Evolutionary conservation across 2,797 vertebrate genomes (phyloP), one percentile per base, ranked within the genome.

Genomic region (Spinus olivaceus): DNA sequence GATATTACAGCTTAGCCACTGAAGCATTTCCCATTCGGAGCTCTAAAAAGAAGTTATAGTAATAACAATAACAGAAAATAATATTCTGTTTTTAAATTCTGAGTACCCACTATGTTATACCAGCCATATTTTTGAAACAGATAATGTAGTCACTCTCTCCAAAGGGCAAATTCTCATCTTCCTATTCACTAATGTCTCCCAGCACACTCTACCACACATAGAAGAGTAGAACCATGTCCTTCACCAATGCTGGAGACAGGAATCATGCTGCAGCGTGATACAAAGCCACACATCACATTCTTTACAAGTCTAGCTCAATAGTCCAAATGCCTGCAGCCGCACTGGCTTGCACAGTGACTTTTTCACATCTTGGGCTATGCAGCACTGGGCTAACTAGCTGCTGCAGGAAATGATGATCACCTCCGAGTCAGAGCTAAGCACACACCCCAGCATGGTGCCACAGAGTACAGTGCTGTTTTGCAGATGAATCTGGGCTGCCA

Each of bases 371-470:
- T 53, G 14, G 30, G 60, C 64, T 90, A 27, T 5, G 1, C 23
- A 2, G 81, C 61, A 63, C 54, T 67, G 67, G 25, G 47, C 35
- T 87, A 81, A 88, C 30, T 23, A 80, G 86, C n/a, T 82, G 37
- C 78, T 82, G 50, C 81, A 92, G 94, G 95, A 97, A 96, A 92
- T 50, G 51, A 93, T 78, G 49, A 94, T 41, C 64, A 87, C 49
- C 84, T 79, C 56, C 28, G 27, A 95, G 79, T 93, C 93, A 95
- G 42, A 86, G 32, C 47, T 24, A n/a, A 78, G 49, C 42, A 88
- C 78, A 92, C 83, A 88, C 79, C 81, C 83, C 61, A 65, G 73
- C 60, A 91, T 2, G 2, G 80, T 71, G 85, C 92, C 88, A 86
- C 47, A 84, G 84, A 90, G 89, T 74, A 91, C 67, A 18, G 67